Percentiles rank a stretch among this genome's conserved stretches.
Evolutionary conservation across 2,888 invertebrate species (phyloP).

Genomic region (Parnassius mnemosyne): DNA sequence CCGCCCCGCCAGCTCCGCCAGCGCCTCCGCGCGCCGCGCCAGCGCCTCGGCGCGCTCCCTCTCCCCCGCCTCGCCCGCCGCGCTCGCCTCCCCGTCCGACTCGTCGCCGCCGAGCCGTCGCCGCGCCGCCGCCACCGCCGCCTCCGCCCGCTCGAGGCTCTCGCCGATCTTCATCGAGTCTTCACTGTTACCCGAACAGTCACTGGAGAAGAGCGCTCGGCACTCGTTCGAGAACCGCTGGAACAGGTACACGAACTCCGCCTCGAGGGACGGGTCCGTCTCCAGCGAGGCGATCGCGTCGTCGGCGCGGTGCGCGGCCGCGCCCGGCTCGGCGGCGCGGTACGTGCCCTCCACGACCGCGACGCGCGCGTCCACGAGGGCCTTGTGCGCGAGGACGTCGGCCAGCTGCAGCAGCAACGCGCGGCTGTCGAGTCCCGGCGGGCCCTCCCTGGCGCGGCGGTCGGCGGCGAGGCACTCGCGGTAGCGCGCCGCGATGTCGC

Average conservation of each 20-base stretch:
- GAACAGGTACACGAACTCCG: slow-evolving; percentile 85
- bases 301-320: slow-evolving; percentile 45
- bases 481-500: slow-evolving; percentile 84
- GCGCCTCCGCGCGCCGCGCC: slow-evolving; percentile 71
- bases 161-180: slow-evolving; percentile 79
- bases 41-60: slow-evolving; percentile 64
- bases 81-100: slow-evolving; percentile 64
- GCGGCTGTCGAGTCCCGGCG: slow-evolving; percentile 47
- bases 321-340: slow-evolving; percentile 51
- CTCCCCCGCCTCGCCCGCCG: slow-evolving; percentile 39
- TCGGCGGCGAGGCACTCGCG: slow-evolving; percentile 80
- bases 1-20: slow-evolving; percentile 66
- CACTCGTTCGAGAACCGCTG: slow-evolving; percentile 83
- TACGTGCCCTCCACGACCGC: slow-evolving; percentile 83
- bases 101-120: slow-evolving; percentile 50
- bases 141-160: slow-evolving; percentile 75
- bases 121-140: slow-evolving; percentile 66
- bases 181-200: slow-evolving; percentile 79
- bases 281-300: slow-evolving; percentile 72
- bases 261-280: slow-evolving; percentile 81
- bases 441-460: slow-evolving; percentile 50
- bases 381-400: slow-evolving; percentile 86
- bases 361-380: slow-evolving; percentile 88
- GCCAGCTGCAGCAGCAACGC: slow-evolving; percentile 82
- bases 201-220: slow-evolving; percentile 79